A percentile compares a stretch with the other conserved stretches of the same genome.
These are phyloP conservation scores for Rhinoraja longicauda DNA, from an alignment of 2,797 vertebrate genomes.

Conservation along the genomic window DNA sequence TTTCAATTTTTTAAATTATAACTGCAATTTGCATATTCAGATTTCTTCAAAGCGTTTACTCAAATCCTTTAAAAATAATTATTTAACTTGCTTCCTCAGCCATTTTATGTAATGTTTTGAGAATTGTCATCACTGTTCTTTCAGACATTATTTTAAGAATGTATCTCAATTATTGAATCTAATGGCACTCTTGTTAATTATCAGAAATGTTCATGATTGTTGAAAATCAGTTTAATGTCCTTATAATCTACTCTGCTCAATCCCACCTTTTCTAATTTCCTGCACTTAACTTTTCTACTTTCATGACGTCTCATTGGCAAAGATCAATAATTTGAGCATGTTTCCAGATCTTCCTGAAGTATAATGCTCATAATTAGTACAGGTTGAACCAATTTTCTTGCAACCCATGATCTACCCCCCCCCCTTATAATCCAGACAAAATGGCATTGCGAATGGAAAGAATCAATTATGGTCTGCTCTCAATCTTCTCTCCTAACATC, in stretches of 20 bases:
- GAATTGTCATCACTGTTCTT: not conserved
- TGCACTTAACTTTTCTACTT: not conserved
- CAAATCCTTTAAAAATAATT: not conserved
- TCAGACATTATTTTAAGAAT: not conserved
- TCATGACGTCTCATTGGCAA: no score
- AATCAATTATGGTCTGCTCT: no score
- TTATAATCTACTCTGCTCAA: not conserved
- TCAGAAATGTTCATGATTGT: not conserved
- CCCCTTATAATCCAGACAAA: no score
- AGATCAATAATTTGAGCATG: no score
- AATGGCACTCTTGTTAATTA: not conserved
- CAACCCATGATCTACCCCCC: no score
- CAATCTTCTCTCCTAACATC: no score
- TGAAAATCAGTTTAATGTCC: not conserved
- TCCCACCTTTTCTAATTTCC: not conserved
- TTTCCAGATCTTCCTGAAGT: not conserved
- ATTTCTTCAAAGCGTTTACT: not conserved
- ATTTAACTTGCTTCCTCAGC: not conserved
- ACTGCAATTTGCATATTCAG: not conserved
- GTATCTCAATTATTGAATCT: not conserved
- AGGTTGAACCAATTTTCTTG: no score
- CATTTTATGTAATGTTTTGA: not conserved
- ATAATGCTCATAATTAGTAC: not conserved
- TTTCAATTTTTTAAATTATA: not conserved
- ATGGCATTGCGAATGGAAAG: no score